Conservation (phyloP, 92 coral and sea anemone species). For the Metridium senile region DNA sequence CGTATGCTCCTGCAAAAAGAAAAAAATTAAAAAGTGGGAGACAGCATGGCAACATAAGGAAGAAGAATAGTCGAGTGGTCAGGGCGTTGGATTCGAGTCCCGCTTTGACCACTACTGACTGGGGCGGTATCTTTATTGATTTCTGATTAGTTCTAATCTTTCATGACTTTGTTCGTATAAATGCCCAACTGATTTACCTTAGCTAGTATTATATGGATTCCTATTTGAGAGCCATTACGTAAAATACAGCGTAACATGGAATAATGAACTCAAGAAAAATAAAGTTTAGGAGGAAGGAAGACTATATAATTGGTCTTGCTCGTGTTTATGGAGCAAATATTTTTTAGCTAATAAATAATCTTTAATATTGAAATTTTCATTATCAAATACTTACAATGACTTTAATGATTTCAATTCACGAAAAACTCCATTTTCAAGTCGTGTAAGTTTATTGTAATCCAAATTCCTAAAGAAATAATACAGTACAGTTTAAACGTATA, state of each 20-base stretch:
- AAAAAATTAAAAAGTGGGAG: background rate
- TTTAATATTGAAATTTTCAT: background rate
- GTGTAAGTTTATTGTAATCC: background rate
- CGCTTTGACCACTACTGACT: background rate
- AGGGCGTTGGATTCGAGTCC: background rate
- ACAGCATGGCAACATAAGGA: background rate
- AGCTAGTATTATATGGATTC: too few relatives aligned
- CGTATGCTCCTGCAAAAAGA: constrained; percentile 28
- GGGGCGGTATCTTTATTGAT: too few relatives aligned
- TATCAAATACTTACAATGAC: constrained; percentile 7
- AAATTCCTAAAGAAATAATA: constrained; percentile 9
- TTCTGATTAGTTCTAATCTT: too few relatives aligned
- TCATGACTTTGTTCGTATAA: too few relatives aligned
- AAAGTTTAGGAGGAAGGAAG: too few relatives aligned
- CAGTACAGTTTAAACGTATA: background rate
- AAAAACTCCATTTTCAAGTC: background rate
- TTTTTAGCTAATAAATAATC: background rate
- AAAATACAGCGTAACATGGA: too few relatives aligned
- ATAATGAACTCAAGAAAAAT: too few relatives aligned
- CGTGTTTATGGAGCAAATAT: background rate
- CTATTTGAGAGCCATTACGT: too few relatives aligned
- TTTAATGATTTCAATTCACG: background rate
- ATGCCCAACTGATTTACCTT: too few relatives aligned
- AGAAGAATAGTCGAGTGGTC: background rate
- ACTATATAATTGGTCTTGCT: background rate